Evolutionary conservation across 2,888 invertebrate genomes (phyloP), one percentile per base, ranked within the genome.

Genomic region (Tetragonisca angustula): DNA sequence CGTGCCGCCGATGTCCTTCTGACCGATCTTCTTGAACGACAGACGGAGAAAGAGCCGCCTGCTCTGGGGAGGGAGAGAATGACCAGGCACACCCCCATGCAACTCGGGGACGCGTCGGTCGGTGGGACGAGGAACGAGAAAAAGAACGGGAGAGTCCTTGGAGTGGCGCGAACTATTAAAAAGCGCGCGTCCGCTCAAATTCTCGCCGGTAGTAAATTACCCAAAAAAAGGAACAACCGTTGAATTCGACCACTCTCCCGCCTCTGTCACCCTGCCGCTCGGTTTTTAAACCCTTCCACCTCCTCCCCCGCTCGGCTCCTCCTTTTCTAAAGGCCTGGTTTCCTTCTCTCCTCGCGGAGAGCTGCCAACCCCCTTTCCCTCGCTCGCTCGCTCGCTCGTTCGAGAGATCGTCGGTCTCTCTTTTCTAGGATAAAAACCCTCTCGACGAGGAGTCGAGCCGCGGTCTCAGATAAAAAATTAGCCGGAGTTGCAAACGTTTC

Each of bases 401-500:
- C 70, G 88, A 88, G 88, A 87, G 88, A 88, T 81, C 87, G 83
- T 84, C 79, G 82, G 87, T 87, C 89, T 87, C 89, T 89, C 90
- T 88, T 91, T 88, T 87, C 91, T 88, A 87, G 88, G 84, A 87
- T 88, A 90, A 91, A 92, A 92, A 91, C 84, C 90, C 90, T 90
- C 90, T 84, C 89, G 87, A 70, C 77, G 84, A 71, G 77, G 84
- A 86, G 81, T 43, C 84, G 59, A 71, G 72, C 73, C 87, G 90
- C 83, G 92, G 92, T 94, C 94, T 94, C 92, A 94, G 94, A 94
- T 94, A 94, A 94, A 94, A 94, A 94, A 94, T 94, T 94, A 94
- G 94, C 94, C 93, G 86, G 92, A 93, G 93, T 93, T 92, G 94
- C 93, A 93, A 94, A 93, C 94, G 93, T 93, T 94, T 93, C 92